Conservation (phyloP, 2,113 vertebrate species). For the Bubo bubo region DNA sequence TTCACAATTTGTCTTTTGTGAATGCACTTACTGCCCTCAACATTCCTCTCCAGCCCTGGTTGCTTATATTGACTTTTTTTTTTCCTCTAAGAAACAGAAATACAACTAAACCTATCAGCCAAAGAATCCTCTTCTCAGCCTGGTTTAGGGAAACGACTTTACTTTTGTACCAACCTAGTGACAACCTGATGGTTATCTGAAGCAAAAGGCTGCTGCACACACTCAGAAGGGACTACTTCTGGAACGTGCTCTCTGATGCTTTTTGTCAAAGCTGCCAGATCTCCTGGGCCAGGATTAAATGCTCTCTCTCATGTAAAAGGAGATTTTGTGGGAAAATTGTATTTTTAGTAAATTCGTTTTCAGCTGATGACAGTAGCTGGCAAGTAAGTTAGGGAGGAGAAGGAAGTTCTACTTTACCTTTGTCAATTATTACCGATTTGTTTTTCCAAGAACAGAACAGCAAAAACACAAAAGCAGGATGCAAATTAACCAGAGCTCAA, state of each 20-base stretch:
- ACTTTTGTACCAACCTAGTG: background rate
- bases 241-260: background rate
- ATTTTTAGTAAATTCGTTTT: background rate
- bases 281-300: background rate
- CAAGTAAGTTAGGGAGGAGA: background rate
- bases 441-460: background rate
- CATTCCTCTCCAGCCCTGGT: background rate
- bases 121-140: background rate
- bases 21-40: background rate
- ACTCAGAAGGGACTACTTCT: background rate
- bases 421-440: background rate
- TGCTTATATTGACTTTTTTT: background rate
- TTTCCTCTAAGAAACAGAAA: background rate
- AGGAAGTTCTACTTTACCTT: background rate
- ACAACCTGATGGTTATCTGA: background rate
- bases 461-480: background rate
- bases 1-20: background rate
- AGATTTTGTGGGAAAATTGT: background rate
- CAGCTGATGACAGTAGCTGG: background rate
- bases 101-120: background rate
- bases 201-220: background rate
- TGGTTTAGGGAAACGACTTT: background rate
- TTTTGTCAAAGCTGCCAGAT: background rate
- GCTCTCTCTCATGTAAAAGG: background rate
- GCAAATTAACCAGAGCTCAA: background rate